Conservation (phyloP, 2,113 vertebrate genomes). For the Arizona elegans region DNA sequence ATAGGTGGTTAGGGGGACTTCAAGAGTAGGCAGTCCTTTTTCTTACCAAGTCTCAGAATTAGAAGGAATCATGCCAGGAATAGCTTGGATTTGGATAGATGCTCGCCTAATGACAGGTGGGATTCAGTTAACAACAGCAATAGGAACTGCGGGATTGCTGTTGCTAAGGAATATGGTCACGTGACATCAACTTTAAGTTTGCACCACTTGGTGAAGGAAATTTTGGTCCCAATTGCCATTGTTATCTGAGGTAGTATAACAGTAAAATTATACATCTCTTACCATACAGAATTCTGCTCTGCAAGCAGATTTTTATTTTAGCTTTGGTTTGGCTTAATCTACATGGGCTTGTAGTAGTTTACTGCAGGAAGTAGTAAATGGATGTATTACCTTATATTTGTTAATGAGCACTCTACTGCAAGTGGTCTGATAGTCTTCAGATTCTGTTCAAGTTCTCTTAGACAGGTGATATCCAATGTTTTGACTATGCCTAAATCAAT, state of each 20-base stretch:
- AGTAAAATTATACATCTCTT: background rate
- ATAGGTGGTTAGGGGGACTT: background rate
- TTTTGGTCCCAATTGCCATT: background rate
- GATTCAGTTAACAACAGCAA: background rate
- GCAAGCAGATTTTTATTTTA: background rate
- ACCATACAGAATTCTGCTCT: background rate
- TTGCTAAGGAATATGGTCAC: background rate
- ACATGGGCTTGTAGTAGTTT: background rate
- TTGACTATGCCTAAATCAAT: slow-evolving; percentile 83
- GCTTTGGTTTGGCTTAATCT: background rate
- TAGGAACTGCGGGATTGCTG: background rate
- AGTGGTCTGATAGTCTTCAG: slow-evolving; percentile 67
- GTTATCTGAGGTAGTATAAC: background rate
- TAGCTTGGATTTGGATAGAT: background rate
- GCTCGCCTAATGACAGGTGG: background rate
- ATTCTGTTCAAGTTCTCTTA: slow-evolving; percentile 76
- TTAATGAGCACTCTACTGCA: slow-evolving; percentile 81
- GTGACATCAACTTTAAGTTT: background rate
- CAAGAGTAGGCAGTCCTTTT: background rate
- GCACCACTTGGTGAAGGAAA: background rate
- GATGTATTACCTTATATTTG: slow-evolving; percentile 80
- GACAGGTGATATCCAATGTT: slow-evolving; percentile 66
- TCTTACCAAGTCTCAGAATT: background rate
- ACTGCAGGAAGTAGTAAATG: background rate
- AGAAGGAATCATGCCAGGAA: background rate